phyloP scores from a whole-genome alignment of 1,140 invertebrate genomes.

The Meloidogyne hapla region DNA sequence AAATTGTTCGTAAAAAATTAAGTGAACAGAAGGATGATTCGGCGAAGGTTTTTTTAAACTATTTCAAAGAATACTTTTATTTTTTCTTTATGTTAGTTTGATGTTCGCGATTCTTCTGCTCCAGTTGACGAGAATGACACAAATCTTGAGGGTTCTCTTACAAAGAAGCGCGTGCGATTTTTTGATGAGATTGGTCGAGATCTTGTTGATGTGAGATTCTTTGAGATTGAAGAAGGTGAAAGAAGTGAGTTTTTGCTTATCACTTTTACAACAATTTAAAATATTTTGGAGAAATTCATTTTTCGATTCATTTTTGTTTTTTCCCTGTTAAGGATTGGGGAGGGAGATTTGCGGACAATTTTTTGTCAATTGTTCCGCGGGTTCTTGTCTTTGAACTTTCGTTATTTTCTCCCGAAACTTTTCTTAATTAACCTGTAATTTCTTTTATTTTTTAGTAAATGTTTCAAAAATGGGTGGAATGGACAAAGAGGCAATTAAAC shows the following conservation, averaged over 20 bases:
- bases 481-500: slow-evolving; percentile 14
- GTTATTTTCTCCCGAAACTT: background rate
- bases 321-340: too few relatives aligned
- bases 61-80: background rate
- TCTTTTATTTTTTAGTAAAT: slow-evolving; percentile 20
- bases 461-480: slow-evolving; percentile 14
- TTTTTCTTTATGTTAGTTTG: background rate
- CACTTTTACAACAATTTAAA: too few relatives aligned
- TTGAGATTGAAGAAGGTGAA: slow-evolving; percentile 23
- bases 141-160: background rate
- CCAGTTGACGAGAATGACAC: background rate
- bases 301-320: too few relatives aligned
- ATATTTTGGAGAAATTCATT: too few relatives aligned
- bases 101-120: background rate
- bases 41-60: background rate
- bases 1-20: slow-evolving; percentile 21
- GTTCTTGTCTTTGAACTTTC: background rate
- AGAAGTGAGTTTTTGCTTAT: slow-evolving; percentile 6
- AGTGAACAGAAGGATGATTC: background rate
- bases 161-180: slow-evolving; percentile 14
- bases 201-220: slow-evolving; percentile 4
- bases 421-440: background rate
- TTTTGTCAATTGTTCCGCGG: background rate
- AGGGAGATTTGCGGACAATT: background rate
- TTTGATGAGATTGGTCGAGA: slow-evolving; percentile 15